These are phyloP conservation scores for Lacerta bilineata DNA, from an alignment of 2,797 vertebrate genomes.

Conservation along the genomic window DNA sequence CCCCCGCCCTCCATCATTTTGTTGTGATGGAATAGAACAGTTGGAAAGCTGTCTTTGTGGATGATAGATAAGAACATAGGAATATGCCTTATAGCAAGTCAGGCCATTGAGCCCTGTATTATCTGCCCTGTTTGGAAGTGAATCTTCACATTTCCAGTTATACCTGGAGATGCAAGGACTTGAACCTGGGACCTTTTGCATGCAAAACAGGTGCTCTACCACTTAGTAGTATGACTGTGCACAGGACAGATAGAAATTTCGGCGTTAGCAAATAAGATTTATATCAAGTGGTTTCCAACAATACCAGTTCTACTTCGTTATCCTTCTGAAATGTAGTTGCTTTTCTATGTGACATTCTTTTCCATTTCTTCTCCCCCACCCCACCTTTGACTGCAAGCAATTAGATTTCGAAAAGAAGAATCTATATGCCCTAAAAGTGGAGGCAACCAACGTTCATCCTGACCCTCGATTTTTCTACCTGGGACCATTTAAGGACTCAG, in stretches of 20 bases:
- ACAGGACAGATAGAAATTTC: neutral
- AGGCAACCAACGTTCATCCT: slow-evolving; percentile 92
- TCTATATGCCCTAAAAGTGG: slow-evolving; percentile 90
- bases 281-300: neutral
- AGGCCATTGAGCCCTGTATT: too few species aligned
- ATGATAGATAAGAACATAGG: neutral
- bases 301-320: neutral
- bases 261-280: neutral
- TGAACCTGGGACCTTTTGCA: too few species aligned
- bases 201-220: too few species aligned
- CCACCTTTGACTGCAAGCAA: slow-evolving; percentile 76
- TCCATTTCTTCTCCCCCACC: slow-evolving; percentile 41
- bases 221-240: neutral
- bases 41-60: neutral
- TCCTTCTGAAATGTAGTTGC: neutral
- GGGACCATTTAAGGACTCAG: slow-evolving; percentile 93
- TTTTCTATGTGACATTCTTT: slow-evolving; percentile 21
- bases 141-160: too few species aligned
- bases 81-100: too few species aligned
- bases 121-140: too few species aligned
- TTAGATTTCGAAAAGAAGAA: slow-evolving; percentile 96
- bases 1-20: too few species aligned
- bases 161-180: too few species aligned
- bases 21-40: too few species aligned
- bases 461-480: slow-evolving; percentile 90